These are phyloP conservation scores for Lytechinus variegatus DNA, from an alignment of 35 echinoderm and acorn worm genomes.

Conservation along the genomic window DNA sequence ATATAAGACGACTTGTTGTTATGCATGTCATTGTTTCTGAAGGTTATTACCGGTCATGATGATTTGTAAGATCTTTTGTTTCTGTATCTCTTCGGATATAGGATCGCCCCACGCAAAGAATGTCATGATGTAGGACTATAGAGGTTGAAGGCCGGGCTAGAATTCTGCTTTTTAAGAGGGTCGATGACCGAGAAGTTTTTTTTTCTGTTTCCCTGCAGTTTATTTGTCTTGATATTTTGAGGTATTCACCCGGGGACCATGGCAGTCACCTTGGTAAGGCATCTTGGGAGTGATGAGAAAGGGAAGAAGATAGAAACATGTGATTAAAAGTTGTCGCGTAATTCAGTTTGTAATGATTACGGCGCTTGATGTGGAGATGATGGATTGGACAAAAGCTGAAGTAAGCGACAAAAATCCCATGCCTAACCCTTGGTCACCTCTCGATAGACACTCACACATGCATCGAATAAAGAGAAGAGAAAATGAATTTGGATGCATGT, in stretches of 20 bases:
- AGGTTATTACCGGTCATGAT: conserved; percentile 36
- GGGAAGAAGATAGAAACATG: conserved; percentile 40
- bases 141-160: conserved; percentile 44
- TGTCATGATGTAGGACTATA: neutral
- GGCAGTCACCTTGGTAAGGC: conserved; percentile 40
- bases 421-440: conserved; percentile 49
- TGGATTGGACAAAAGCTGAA: neutral
- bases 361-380: conserved; percentile 23
- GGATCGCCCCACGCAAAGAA: conserved; percentile 27
- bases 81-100: conserved; percentile 17
- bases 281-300: neutral
- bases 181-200: conserved; percentile 35
- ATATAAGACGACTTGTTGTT: conserved; percentile 4
- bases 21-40: conserved; percentile 9
- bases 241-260: conserved; percentile 38
- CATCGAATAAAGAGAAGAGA: conserved; percentile 45
- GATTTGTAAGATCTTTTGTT: conserved; percentile 34
- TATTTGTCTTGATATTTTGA: conserved; percentile 19
- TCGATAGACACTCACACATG: conserved; percentile 47
- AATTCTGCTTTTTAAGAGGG: neutral
- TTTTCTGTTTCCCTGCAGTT: neutral
- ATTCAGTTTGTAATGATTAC: conserved; percentile 39
- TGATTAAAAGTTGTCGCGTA: conserved; percentile 49
- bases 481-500: neutral
- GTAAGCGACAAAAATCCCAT: neutral